Conservation (phyloP, 2,797 vertebrate species). For the Bryconaethiops microstoma region DNA sequence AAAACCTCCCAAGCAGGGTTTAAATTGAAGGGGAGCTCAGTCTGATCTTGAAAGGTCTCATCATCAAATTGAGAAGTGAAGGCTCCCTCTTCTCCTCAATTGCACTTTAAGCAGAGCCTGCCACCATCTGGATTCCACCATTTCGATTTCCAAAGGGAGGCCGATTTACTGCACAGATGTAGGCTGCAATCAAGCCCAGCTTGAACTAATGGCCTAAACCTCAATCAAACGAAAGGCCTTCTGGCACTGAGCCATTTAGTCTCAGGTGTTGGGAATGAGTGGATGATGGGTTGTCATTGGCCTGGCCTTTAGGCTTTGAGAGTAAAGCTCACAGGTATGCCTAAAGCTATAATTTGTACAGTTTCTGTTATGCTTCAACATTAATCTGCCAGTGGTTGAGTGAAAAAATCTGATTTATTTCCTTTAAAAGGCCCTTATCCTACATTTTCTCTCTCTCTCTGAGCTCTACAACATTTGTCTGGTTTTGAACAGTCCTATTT, state of each 20-base stretch:
- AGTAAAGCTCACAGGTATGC: neutral
- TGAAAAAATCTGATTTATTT: too few relatives aligned
- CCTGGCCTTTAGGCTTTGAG: neutral
- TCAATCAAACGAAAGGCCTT: neutral
- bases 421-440: neutral
- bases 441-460: too few relatives aligned
- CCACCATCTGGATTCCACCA: neutral
- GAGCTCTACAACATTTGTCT: too few relatives aligned
- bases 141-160: slow-evolving; percentile 16
- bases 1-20: neutral
- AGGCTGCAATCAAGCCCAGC: slow-evolving; percentile 10
- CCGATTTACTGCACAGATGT: slow-evolving; percentile 9
- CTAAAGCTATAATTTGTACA: neutral
- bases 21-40: neutral
- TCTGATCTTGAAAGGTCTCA: neutral
- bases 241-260: neutral
- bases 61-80: neutral
- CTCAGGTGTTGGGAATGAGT: neutral
- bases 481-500: too few relatives aligned
- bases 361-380: neutral
- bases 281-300: neutral
- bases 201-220: slow-evolving; percentile 8
- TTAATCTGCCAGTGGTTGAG: neutral
- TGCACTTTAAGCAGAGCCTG: slow-evolving; percentile 1
- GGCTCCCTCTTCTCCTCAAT: neutral